Evolutionary conservation across 2,797 vertebrate genomes (phyloP).

Genomic region (Girardinus metallicus): DNA sequence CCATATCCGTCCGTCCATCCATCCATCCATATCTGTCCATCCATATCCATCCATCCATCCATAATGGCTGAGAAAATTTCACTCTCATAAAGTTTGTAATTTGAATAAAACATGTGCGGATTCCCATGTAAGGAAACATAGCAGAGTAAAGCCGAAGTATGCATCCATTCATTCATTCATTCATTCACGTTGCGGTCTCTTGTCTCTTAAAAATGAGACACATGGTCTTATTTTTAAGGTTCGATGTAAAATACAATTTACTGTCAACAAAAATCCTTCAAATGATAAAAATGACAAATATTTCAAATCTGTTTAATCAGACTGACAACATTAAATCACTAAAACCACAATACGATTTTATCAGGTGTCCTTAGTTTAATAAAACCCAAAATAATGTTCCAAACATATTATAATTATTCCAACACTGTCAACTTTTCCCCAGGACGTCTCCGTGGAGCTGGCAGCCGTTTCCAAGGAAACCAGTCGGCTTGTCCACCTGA

Average conservation of each 20-base stretch:
- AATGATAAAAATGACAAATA: not conserved
- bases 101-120: not conserved
- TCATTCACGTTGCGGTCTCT: no score
- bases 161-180: not conserved
- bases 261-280: not conserved
- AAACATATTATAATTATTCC: not conserved
- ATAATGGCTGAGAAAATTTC: not conserved
- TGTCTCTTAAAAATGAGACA: not conserved
- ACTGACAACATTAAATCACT: not conserved
- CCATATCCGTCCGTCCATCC: no score
- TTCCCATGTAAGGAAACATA: not conserved
- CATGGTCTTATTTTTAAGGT: not conserved
- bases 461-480: conserved; percentile 80
- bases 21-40: not conserved
- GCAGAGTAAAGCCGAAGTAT: not conserved
- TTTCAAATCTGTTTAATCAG: not conserved
- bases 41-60: not conserved
- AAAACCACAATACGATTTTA: not conserved
- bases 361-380: not conserved
- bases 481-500: conserved; percentile 83
- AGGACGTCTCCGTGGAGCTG: conserved; percentile 88
- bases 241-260: not conserved
- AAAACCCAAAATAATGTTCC: not conserved
- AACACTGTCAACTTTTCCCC: not conserved
- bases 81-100: not conserved